phyloP scores from a whole-genome alignment of 2,797 vertebrate species.

The Mormyrops boulengeri region DNA sequence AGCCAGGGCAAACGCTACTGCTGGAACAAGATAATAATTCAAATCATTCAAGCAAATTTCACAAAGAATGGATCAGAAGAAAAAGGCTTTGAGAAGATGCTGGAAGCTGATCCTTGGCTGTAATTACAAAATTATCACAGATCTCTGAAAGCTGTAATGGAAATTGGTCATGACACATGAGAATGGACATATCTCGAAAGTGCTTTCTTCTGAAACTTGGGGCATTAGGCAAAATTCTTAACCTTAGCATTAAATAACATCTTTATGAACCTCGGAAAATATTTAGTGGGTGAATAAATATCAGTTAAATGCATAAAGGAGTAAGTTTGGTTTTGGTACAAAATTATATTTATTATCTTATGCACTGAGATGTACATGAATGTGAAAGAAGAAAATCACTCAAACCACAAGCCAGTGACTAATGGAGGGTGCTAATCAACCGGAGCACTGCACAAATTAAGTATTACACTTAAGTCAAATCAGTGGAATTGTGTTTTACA shows the following conservation, averaged over 20 bases:
- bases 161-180: background rate
- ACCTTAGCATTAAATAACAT: background rate
- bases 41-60: background rate
- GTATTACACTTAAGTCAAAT: background rate
- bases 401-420: background rate
- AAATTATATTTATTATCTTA: background rate
- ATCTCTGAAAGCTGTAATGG: background rate
- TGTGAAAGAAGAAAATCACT: background rate
- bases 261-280: background rate
- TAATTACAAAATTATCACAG: background rate
- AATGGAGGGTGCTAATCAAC: background rate
- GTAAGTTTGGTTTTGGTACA: background rate
- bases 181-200: background rate
- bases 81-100: background rate
- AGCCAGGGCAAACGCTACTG: background rate
- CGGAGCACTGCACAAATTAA: background rate
- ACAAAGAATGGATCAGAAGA: background rate
- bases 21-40: background rate
- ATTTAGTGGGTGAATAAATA: background rate
- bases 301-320: background rate
- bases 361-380: background rate
- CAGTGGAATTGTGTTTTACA: background rate
- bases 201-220: background rate
- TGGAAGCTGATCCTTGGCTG: background rate
- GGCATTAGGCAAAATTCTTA: background rate